Conservation (phyloP, 2,888 invertebrate genomes). For the Cheilosia grossa region DNA sequence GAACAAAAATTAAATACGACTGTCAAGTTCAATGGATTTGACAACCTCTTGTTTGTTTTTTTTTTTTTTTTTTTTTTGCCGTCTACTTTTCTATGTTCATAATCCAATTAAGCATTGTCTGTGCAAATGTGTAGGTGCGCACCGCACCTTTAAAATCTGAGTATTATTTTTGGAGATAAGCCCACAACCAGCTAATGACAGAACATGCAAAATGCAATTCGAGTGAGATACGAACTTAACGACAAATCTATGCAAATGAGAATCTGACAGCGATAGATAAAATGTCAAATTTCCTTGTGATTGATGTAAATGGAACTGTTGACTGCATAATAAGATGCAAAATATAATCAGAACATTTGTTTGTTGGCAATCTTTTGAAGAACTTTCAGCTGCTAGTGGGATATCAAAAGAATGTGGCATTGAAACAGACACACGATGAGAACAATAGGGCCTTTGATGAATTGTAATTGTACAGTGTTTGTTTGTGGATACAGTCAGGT, state of each 20-base stretch:
- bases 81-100: background rate
- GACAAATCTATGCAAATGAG: background rate
- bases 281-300: conserved; percentile 15
- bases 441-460: conserved; percentile 47
- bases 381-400: conserved; percentile 3
- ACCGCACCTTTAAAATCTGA: conserved; percentile 49
- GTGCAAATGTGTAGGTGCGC: conserved; percentile 11
- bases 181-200: no score
- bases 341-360: conserved; percentile 29
- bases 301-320: conserved; percentile 5
- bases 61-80: background rate
- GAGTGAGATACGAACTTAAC: background rate
- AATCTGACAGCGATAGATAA: background rate
- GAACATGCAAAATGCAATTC: no score
- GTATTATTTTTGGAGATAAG: conserved; percentile 5
- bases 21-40: conserved; percentile 53
- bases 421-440: conserved; percentile 7
- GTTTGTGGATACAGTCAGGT: background rate
- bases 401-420: conserved; percentile 38
- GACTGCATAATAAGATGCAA: conserved; percentile 4
- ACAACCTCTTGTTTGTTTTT: conserved; percentile 15
- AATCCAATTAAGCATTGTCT: conserved; percentile 7
- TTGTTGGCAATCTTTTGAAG: conserved; percentile 29
- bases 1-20: conserved; percentile 41
- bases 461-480: conserved; percentile 6